Evolutionary conservation across 2,797 vertebrate species (phyloP), one percentile per base, ranked within the genome.

Genomic region (Cheirogaleus major): DNA sequence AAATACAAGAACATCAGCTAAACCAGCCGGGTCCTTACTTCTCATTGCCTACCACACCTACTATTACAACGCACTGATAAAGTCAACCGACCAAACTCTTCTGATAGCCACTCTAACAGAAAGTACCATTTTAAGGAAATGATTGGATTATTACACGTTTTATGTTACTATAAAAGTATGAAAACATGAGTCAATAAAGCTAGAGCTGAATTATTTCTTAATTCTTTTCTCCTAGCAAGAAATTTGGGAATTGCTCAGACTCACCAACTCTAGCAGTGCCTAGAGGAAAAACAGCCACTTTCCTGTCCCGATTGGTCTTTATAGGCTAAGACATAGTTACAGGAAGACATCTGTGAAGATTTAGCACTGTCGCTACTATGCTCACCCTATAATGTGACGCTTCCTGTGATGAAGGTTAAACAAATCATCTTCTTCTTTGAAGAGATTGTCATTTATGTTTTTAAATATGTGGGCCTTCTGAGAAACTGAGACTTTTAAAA

Each of bases 401-500:
- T 41, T 72, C 70, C 75, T 43, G 45, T 13, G 43, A 75, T 4
- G 50, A 84, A 48, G 4, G 45, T 30, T 17, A 69, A 50, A 41
- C 1, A n/a, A 72, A 50, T 13, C 23, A 12, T 41, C 61, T 48
- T 97, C 69, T 82, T 76, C 63, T 70, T 65, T 57, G 50, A 93
- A 72, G 4, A 95, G 35, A 35, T 18, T 73, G 38, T 83, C 4
- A 5, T 59, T 55, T 14, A 61, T 22, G 52, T 45, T 70, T 95
- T 72, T 78, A 61, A 45, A 91, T 59, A 18, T 52, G 20, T 91
- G 63, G 0, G 38, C 5, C 96, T 97, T 88, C 55, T 81, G 91
- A 95, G 96, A 80, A 30, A 88, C 25, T 0, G 23, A 70, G 88
- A 63, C 3, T 70, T 94, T 69, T 72, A 79, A 95, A 80, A 91